phyloP scores from a whole-genome alignment of 1,140 invertebrate genomes.

The Patella vulgata region DNA sequence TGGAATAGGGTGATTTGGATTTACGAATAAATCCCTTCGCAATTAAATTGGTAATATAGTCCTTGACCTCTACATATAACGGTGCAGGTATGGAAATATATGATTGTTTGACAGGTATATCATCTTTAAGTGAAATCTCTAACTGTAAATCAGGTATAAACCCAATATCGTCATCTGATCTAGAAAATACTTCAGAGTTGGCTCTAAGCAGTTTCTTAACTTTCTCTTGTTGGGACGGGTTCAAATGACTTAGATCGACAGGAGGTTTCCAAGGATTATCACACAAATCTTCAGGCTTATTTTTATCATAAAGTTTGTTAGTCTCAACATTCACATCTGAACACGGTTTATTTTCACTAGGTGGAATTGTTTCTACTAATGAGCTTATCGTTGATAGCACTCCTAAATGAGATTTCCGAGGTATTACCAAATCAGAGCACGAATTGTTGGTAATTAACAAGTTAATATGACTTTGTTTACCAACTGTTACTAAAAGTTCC shows the following conservation, averaged over 20 bases:
- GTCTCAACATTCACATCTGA: too few species aligned
- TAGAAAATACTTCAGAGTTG: slow-evolving; percentile 20
- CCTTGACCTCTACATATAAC: slow-evolving; percentile 25
- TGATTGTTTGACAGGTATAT: slow-evolving; percentile 13
- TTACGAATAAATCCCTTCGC: slow-evolving; percentile 16
- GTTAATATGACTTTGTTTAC: too few species aligned
- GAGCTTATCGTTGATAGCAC: too few species aligned
- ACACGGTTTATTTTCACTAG: too few species aligned
- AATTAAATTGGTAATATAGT: slow-evolving; percentile 21
- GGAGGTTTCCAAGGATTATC: too few species aligned
- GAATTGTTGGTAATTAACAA: too few species aligned
- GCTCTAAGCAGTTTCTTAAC: slow-evolving; percentile 12
- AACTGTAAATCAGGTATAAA: slow-evolving; percentile 21
- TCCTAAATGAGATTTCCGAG: too few species aligned
- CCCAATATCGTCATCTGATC: slow-evolving; percentile 20
- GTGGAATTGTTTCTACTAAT: too few species aligned
- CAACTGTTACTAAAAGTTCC: too few species aligned
- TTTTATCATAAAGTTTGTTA: too few species aligned
- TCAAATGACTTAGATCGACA: background rate
- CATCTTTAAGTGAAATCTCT: slow-evolving; percentile 20
- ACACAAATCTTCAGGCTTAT: too few species aligned
- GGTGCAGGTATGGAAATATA: slow-evolving; percentile 19
- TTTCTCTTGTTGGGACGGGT: background rate
- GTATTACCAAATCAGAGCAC: too few species aligned
- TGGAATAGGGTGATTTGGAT: slow-evolving; percentile 14